Conservation (phyloP, 2,113 vertebrate genomes). For the Trachemys scripta region DNA sequence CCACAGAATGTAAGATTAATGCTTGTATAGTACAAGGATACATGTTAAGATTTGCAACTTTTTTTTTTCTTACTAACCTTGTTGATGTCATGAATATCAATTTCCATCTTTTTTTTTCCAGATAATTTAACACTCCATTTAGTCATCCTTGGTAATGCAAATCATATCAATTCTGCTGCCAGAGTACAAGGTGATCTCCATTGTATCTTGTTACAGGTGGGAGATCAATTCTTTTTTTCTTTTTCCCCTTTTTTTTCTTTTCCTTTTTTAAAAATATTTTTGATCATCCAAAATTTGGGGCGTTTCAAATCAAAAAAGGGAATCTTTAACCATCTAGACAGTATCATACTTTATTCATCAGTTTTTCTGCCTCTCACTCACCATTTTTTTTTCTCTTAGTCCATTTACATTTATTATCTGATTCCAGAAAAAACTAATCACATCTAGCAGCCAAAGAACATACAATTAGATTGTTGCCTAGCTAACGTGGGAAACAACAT, state of each 20-base stretch:
- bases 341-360: slow-evolving; percentile 4
- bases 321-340: background rate
- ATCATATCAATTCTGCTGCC: slow-evolving; percentile 58
- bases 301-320: slow-evolving; percentile 9
- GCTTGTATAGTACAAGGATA: slow-evolving; percentile 45
- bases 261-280: slow-evolving; percentile 38
- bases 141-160: slow-evolving; percentile 73
- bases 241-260: slow-evolving; percentile 45
- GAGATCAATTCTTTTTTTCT: slow-evolving; percentile 59
- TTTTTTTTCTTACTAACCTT: slow-evolving; percentile 46
- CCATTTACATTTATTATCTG: slow-evolving; percentile 32
- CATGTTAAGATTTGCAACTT: background rate
- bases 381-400: slow-evolving; percentile 30
- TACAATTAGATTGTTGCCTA: background rate
- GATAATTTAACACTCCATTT: slow-evolving; percentile 76
- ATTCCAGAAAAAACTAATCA: slow-evolving; percentile 17
- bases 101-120: slow-evolving; percentile 48
- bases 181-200: slow-evolving; percentile 70
- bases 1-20: slow-evolving; percentile 38
- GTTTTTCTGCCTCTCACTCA: background rate
- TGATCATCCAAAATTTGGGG: slow-evolving; percentile 48
- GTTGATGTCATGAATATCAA: slow-evolving; percentile 53
- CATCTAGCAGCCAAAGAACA: background rate
- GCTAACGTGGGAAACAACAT: background rate
- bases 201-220: slow-evolving; percentile 59